Evolutionary conservation across 2,113 vertebrate genomes (phyloP).

Genomic region (Struthio camelus): DNA sequence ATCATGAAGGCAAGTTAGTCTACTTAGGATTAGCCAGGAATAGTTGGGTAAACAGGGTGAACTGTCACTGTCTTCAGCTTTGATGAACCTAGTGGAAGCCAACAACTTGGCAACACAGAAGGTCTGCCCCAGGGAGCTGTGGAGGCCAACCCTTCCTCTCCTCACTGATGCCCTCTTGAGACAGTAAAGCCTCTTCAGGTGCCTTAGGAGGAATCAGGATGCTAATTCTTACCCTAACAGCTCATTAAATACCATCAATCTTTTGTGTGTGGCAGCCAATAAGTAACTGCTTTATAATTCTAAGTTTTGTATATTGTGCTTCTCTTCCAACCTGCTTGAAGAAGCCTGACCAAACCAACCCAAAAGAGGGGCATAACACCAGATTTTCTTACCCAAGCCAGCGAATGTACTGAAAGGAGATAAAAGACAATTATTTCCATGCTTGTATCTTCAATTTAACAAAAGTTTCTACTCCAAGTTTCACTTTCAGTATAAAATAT

Average conservation of each 20-base stretch:
- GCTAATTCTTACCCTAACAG: neutral
- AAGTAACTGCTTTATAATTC: neutral
- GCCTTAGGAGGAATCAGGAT: neutral
- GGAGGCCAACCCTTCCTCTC: neutral
- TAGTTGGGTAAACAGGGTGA: neutral
- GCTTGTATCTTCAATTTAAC: slow-evolving; percentile 46
- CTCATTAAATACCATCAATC: neutral
- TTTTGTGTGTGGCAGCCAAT: neutral
- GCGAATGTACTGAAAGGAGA: neutral
- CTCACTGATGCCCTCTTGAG: neutral
- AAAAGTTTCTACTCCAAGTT: slow-evolving; percentile 81
- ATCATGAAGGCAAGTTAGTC: neutral
- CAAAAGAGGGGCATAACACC: neutral
- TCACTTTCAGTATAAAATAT: slow-evolving; percentile 84
- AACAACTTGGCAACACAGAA: neutral
- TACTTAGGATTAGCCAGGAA: neutral
- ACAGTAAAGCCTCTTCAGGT: neutral
- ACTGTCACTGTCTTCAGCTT: neutral
- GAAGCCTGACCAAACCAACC: neutral
- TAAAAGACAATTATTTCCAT: neutral
- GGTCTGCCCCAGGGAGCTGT: fast-evolving
- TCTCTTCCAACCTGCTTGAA: neutral
- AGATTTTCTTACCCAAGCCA: neutral
- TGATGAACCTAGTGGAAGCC: neutral
- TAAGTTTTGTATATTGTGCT: neutral